Evolutionary conservation across 2,113 vertebrate species (phyloP).

Genomic region (Phainopepla nitens): DNA sequence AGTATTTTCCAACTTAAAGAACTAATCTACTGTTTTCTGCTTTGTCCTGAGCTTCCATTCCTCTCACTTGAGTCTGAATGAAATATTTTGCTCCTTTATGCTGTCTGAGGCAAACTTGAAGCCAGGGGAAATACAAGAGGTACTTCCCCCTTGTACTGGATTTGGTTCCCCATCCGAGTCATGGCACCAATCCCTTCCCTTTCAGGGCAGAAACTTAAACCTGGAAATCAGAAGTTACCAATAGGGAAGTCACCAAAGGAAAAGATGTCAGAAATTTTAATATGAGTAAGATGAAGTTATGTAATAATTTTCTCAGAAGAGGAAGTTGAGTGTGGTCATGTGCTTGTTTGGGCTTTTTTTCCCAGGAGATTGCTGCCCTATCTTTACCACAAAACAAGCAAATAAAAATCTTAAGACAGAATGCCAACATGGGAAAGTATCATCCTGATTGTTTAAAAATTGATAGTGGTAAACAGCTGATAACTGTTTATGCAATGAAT

Average conservation of each 20-base stretch:
- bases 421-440: neutral
- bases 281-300: neutral
- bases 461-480: neutral
- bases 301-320: neutral
- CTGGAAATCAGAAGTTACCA: neutral
- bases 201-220: neutral
- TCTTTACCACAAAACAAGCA: neutral
- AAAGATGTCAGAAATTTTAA: neutral
- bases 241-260: neutral
- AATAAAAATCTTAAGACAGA: neutral
- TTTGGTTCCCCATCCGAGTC: neutral
- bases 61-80: neutral
- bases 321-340: neutral
- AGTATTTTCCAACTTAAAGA: neutral
- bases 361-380: neutral
- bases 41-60: neutral
- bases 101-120: neutral
- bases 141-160: neutral
- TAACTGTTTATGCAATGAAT: neutral
- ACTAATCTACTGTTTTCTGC: neutral
- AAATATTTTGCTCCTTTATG: neutral
- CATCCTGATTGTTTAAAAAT: neutral
- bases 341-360: neutral
- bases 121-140: neutral
- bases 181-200: neutral